Evolutionary conservation across 2,797 vertebrate species (phyloP), one percentile per base, ranked within the genome.

Genomic region (Tragelaphus eurycerus): DNA sequence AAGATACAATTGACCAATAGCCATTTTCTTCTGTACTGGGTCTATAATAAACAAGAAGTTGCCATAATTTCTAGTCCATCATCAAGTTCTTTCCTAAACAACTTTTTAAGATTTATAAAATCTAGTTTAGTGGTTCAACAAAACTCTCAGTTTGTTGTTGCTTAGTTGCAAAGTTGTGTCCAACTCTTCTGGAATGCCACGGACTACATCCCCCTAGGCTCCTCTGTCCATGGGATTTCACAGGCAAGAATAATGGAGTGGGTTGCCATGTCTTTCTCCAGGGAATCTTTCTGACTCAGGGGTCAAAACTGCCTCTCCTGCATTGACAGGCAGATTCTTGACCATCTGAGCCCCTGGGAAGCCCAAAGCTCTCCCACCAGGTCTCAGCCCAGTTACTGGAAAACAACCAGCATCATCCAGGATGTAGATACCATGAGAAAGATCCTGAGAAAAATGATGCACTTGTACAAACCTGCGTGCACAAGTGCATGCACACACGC

Each of bases 1-100:
- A 67, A 93, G 86, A 55, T 46, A 92, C 7, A 95, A 94, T 83
- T 94, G 93, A 97, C 91, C 95, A 94, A 4, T 15, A 96, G 64
- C 38, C 19, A 86, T 34, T 92, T 76, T 95, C 86, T 97, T 91
- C 67, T 57, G 48, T 89, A 88, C 96, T 98, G 84, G 46, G 19
- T 71, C 27, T 57, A 64, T 46, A 48, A 43, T 79, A 59, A 79
- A 84, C n/a, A 88, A 88, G 19, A 92, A 87, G 19, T 15, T 29
- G 46, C 29, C 16, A 55, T 2, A 59, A 43, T 76, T 84, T 94
- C 34, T 86, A 92, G 82, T 57, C 10, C 34, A 88, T 52, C 6
- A 71, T 29, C 25, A 29, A 74, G 4, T 55, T 82, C 16, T 64
- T 88, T 46, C 31, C 76, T 34, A 84, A 96, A 90, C 0, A 3